Evolutionary conservation across 2,113 vertebrate species (phyloP).

Genomic region (Hemicordylus capensis): DNA sequence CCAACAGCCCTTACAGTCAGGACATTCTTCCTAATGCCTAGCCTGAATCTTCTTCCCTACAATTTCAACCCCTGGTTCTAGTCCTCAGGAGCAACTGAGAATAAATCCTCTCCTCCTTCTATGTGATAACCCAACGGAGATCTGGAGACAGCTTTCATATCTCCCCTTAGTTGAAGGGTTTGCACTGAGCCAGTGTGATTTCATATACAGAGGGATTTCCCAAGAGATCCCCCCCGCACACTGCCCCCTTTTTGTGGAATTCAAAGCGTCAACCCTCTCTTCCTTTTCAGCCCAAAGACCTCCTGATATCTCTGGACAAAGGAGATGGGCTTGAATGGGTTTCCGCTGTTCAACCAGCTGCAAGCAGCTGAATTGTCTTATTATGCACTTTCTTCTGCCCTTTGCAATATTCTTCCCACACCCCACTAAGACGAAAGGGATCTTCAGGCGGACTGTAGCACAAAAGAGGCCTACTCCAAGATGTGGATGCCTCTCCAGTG

Average conservation of each 20-base stretch:
- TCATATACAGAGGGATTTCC: not conserved
- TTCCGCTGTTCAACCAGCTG: not conserved
- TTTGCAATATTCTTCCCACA: not conserved
- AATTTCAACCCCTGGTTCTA: too few relatives aligned
- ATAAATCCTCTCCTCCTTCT: too few relatives aligned
- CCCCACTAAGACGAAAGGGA: not conserved
- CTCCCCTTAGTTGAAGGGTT: too few relatives aligned
- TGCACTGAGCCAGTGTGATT: too few relatives aligned
- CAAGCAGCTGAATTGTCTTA: not conserved
- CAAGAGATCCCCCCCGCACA: not conserved
- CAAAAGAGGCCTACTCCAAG: not conserved
- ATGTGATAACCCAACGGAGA: too few relatives aligned
- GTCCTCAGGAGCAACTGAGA: too few relatives aligned
- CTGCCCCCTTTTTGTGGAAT: not conserved
- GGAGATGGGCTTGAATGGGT: not conserved
- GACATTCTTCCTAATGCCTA: too few relatives aligned
- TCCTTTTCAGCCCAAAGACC: constrained; percentile 1
- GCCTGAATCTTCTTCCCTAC: too few relatives aligned
- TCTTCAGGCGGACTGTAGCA: not conserved
- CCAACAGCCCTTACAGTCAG: too few relatives aligned
- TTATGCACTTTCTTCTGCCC: not conserved
- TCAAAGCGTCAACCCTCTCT: not conserved
- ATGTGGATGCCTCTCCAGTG: not conserved
- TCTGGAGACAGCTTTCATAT: too few relatives aligned
- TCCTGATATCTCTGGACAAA: not conserved